phyloP scores from a whole-genome alignment of 1,140 invertebrate genomes.

The Megalonaias nervosa region DNA sequence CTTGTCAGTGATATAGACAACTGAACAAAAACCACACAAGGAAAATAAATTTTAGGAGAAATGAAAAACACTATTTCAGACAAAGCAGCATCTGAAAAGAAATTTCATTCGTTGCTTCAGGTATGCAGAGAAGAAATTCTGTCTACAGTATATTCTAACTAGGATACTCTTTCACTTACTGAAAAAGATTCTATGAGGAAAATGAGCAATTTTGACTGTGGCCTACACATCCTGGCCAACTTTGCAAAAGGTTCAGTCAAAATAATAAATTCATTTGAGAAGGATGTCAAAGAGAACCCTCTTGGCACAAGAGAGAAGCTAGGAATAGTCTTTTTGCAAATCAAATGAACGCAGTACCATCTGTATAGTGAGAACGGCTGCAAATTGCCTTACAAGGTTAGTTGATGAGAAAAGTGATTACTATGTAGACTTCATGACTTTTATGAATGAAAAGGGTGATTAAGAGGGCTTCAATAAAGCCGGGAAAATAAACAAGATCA shows the following conservation, averaged over 20 bases:
- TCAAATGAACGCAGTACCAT: slow-evolving; percentile 11
- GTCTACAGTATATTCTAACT: slow-evolving; percentile 29
- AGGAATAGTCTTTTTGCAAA: slow-evolving; percentile 17
- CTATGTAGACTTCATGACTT: slow-evolving; percentile 29
- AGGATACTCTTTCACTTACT: slow-evolving; percentile 17
- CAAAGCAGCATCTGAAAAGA: slow-evolving; percentile 31
- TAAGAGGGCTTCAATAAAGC: too few species aligned
- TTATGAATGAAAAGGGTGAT: background rate
- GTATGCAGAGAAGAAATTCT: slow-evolving; percentile 31
- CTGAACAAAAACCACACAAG: slow-evolving; percentile 6
- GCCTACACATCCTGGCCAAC: slow-evolving; percentile 29
- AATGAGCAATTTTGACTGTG: slow-evolving; percentile 30
- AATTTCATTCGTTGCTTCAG: slow-evolving; percentile 27
- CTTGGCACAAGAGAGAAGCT: slow-evolving; percentile 13
- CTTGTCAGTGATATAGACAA: slow-evolving; percentile 17
- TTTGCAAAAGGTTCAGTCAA: slow-evolving; percentile 23
- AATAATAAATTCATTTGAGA: slow-evolving; percentile 23
- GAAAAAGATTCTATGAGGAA: slow-evolving; percentile 26
- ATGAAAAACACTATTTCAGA: slow-evolving; percentile 37
- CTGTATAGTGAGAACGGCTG: slow-evolving; percentile 13
- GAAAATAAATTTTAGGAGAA: slow-evolving; percentile 30
- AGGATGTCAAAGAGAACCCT: slow-evolving; percentile 16
- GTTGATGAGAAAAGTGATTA: slow-evolving; percentile 35
- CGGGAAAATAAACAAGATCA: too few species aligned
- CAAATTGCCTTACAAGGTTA: slow-evolving; percentile 22